Conservation (phyloP, 2,888 invertebrate species). For the Sialis lutaria region DNA sequence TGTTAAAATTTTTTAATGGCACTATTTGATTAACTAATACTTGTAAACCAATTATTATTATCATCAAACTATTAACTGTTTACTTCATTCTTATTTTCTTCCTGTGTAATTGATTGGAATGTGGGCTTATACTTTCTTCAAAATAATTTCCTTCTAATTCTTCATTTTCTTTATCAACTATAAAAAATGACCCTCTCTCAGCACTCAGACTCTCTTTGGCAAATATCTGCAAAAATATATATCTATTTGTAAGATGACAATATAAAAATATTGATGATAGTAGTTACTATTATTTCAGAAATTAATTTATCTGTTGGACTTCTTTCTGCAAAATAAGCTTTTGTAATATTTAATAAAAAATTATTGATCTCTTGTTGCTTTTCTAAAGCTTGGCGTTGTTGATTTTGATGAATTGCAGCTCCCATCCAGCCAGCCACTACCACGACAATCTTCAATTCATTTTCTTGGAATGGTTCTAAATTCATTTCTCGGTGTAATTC, state of each 20-base stretch:
- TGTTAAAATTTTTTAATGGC: no score
- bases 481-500: constrained; percentile 32
- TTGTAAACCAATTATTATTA: no score
- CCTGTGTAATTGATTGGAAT: constrained; percentile 27
- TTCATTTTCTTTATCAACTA: constrained; percentile 30
- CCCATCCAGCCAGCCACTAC: constrained; percentile 26
- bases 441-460: constrained; percentile 21
- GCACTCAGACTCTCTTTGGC: constrained; percentile 37
- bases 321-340: constrained; percentile 34
- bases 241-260: neutral
- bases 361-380: constrained; percentile 25
- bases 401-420: constrained; percentile 25
- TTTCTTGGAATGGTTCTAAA: constrained; percentile 17
- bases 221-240: constrained; percentile 26
- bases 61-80: constrained; percentile 7
- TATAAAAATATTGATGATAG: neutral
- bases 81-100: constrained; percentile 34
- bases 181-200: constrained; percentile 37
- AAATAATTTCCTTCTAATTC: constrained; percentile 35
- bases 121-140: constrained; percentile 31
- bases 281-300: constrained; percentile 36
- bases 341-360: constrained; percentile 22
- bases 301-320: constrained; percentile 38
- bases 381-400: constrained; percentile 20
- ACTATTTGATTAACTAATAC: no score